Conservation (phyloP, 2,797 vertebrate species). For the Hozukius guyotensis region DNA sequence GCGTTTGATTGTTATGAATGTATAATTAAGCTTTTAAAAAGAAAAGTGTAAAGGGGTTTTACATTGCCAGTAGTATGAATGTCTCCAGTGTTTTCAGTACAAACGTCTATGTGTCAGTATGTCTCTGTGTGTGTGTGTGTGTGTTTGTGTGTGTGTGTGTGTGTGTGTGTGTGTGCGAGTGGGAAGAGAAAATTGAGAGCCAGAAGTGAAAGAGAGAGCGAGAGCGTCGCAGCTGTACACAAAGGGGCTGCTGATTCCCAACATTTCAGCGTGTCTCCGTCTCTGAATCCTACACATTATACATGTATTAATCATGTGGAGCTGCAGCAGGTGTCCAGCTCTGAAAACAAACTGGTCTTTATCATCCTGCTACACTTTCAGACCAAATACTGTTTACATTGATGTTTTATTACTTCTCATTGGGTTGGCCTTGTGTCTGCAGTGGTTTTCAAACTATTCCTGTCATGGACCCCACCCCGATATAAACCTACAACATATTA, state of each 20-base stretch:
- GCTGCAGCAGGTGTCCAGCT: constrained; percentile 59
- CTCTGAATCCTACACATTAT: constrained; percentile 50
- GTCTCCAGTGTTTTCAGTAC: constrained; percentile 59
- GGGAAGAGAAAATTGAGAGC: constrained; percentile 52
- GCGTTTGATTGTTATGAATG: background rate
- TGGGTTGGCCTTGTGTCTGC: background rate
- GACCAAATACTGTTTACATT: background rate
- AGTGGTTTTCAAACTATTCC: background rate
- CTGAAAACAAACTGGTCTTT: constrained; percentile 38
- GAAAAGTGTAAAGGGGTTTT: background rate
- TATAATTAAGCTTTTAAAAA: background rate
- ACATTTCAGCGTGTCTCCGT: constrained; percentile 37
- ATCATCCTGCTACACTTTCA: constrained; percentile 12
- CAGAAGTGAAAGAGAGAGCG: constrained; percentile 35
- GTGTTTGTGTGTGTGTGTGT: constrained; percentile 35
- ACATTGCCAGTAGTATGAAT: constrained; percentile 42
- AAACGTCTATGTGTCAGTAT: constrained; percentile 52
- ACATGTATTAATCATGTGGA: constrained; percentile 39
- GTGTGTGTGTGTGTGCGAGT: constrained; percentile 38
- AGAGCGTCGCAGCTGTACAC: constrained; percentile 74
- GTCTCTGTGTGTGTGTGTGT: constrained; percentile 21
- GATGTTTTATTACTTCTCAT: background rate
- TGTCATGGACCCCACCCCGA: background rate
- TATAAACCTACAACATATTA: background rate
- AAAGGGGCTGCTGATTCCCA: constrained; percentile 73